These are phyloP conservation scores for Percopsis omiscomaycus DNA, from an alignment of 2,797 vertebrate species.

Conservation along the genomic window DNA sequence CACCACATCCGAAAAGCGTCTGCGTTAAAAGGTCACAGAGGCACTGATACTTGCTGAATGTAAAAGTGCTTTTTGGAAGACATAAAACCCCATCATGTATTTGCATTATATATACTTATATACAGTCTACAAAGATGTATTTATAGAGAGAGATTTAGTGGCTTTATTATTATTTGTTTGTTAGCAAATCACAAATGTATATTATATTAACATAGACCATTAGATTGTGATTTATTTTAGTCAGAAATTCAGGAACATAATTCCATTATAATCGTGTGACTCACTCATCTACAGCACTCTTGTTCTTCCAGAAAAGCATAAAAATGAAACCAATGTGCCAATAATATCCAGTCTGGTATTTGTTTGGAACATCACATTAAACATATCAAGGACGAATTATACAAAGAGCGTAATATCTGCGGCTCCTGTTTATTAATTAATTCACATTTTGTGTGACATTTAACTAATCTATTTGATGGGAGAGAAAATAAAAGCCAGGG, in stretches of 20 bases:
- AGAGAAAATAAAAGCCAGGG: conserved; percentile 22
- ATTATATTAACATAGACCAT: not conserved
- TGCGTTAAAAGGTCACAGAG: conserved; percentile 32
- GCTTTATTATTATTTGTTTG: too few species aligned
- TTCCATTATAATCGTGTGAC: conserved; percentile 32
- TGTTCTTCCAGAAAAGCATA: conserved; percentile 19
- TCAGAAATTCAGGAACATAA: conserved; percentile 35
- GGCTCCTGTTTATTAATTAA: conserved; percentile 62
- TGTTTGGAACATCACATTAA: conserved; percentile 21
- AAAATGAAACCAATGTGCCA: conserved; percentile 20
- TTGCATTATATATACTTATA: not conserved
- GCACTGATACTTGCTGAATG: conserved; percentile 25
- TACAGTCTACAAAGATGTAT: too few species aligned
- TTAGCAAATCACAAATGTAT: too few species aligned
- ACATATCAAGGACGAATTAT: conserved; percentile 36
- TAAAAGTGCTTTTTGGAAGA: conserved; percentile 10
- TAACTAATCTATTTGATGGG: conserved; percentile 58
- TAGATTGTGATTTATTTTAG: conserved; percentile 30
- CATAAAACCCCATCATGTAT: not conserved
- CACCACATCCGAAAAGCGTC: conserved; percentile 24
- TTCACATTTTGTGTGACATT: conserved; percentile 66
- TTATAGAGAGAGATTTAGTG: too few species aligned
- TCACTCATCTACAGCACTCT: conserved; percentile 11
- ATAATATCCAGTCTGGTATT: conserved; percentile 28
- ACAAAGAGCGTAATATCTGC: conserved; percentile 46